Evolutionary conservation across 2,888 invertebrate genomes (phyloP).

Genomic region (Nemotelus pantherinus): DNA sequence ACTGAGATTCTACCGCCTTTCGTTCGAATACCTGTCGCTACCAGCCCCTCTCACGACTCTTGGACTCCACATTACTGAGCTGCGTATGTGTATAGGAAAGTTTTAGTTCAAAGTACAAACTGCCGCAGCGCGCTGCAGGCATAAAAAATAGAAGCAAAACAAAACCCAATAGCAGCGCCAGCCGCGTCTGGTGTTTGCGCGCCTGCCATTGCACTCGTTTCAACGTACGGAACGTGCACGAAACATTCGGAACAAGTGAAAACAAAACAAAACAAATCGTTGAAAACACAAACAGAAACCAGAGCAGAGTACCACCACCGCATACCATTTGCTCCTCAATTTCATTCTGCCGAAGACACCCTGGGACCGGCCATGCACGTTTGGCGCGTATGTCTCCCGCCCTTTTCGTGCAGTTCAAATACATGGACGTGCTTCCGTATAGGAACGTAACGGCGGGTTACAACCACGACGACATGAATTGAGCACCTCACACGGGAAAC

Average conservation of each 20-base stretch:
- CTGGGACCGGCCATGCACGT: constrained; percentile 32
- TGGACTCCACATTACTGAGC: not conserved
- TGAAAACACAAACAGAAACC: constrained; percentile 11
- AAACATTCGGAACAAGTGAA: constrained; percentile 15
- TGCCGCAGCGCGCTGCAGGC: constrained; percentile 19
- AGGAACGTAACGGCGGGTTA: constrained; percentile 20
- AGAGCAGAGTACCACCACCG: constrained; percentile 10
- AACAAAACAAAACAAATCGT: constrained; percentile 44
- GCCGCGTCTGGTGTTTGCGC: not conserved
- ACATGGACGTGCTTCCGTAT: constrained; percentile 29
- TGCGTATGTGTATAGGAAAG: too few species aligned
- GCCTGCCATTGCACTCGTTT: not conserved
- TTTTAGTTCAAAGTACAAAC: constrained; percentile 31
- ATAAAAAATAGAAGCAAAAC: constrained; percentile 14
- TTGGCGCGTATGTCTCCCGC: constrained; percentile 55
- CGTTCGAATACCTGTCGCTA: constrained; percentile 4
- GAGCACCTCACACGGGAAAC: constrained; percentile 23
- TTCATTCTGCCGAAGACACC: constrained; percentile 27
- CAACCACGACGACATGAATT: not conserved
- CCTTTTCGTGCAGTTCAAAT: constrained; percentile 49
- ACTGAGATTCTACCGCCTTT: not conserved
- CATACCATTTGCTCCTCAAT: constrained; percentile 19
- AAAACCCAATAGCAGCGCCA: constrained; percentile 29
- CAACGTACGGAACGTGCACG: constrained; percentile 10
- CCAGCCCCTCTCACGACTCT: not conserved